Base-by-base conservation (phyloP, 1,140 invertebrate genomes). In the Drosophila erecta region DNA sequence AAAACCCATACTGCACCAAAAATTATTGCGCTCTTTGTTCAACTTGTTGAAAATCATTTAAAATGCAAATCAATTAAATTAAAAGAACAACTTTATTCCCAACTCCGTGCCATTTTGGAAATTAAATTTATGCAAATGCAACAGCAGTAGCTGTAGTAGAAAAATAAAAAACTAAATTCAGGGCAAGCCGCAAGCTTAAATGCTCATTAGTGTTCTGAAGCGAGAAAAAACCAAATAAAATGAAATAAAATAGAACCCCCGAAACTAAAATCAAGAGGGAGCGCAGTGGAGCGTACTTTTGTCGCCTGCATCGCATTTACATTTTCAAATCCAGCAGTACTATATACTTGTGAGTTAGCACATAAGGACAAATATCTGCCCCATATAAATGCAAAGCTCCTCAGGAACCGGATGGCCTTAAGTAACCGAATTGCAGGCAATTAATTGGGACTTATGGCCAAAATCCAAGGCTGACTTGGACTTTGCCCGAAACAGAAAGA, bases 71-170 rank as follows among this genome's bases (percentile, higher is more conserved):
- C 64, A 87, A 89, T 80, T 79, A 84, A 65, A 67, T 77, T 77
- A 49, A 89, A 57, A 76, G 64, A 66, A 50, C 58, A 79, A 79
- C 56, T 81, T 60, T 43, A 47, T 58, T 40, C 54, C 57, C 50
- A 74, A 17, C 22, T 37, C n/a, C 44, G 54, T 57, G 5, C 12
- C 50, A 65, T 78, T 86, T 53, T 14, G 47, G 50, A 47, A 87
- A 66, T 87, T 79, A 62, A 89, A 79, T 76, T 86, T 87, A 89
- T 87, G 83, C 84, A 87, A 87, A 87, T 87, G 79, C 79, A 87
- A 75, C 83, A 81, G 64, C 61, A 60, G 44, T 44, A 43, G 40
- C 43, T 37, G 51, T 5, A 33, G 17, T 17, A 33, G 24, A 33
- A 60, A 61, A 57, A 41, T 12, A 41, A 8, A 8, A 15, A 41